Percentiles rank a stretch among this genome's conserved stretches.
Evolutionary conservation across 64 coral and sea anemone genomes (phyloP).

Genomic region (Pocillopora damicornis): DNA sequence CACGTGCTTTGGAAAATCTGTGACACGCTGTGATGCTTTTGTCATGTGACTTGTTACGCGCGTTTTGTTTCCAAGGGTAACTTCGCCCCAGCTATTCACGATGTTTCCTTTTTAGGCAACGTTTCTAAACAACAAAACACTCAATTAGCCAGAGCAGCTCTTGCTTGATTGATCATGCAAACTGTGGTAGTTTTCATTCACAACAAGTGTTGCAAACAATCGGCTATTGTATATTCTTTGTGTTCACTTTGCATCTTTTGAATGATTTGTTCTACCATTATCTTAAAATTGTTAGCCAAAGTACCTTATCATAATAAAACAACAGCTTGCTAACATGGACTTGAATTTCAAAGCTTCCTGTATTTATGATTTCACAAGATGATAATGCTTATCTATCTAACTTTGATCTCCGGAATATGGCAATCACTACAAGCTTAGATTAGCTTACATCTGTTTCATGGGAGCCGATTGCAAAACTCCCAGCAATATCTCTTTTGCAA

Average conservation of each 20-base stretch:
- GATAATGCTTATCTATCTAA: too few relatives aligned
- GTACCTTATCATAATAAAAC: neutral
- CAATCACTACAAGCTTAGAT: too few relatives aligned
- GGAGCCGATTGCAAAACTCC: too few relatives aligned
- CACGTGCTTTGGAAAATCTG: neutral
- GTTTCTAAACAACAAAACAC: neutral
- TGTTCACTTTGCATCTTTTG: neutral
- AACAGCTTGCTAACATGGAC: neutral
- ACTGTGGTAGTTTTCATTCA: neutral
- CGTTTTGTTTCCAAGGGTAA: neutral
- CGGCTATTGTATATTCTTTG: neutral
- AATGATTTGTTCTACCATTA: too few relatives aligned
- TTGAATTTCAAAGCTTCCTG: too few relatives aligned
- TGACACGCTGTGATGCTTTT: neutral
- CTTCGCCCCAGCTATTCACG: neutral
- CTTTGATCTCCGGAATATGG: too few relatives aligned
- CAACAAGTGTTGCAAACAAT: neutral
- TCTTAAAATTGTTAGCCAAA: neutral
- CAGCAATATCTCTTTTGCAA: too few relatives aligned
- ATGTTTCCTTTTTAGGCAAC: neutral
- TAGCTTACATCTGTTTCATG: too few relatives aligned
- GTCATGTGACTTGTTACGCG: neutral
- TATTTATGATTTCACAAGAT: too few relatives aligned
- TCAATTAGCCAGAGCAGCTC: neutral
- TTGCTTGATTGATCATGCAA: neutral